Base-by-base conservation (phyloP, 2,113 vertebrate genomes). In the Rhodinocichla rosea region DNA sequence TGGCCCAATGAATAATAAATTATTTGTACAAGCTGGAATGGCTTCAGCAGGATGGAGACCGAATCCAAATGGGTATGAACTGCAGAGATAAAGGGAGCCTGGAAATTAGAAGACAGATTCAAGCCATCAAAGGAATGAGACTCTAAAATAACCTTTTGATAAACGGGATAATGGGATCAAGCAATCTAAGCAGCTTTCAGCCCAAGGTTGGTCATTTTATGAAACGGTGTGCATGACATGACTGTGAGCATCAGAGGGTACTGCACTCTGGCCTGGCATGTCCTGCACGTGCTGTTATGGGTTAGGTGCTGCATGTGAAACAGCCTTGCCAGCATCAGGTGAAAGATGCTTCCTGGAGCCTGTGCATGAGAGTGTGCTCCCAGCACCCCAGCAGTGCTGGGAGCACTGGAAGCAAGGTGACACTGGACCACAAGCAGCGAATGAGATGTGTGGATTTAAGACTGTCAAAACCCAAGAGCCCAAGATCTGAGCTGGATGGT, bases 111-210 rank as follows among this genome's bases (percentile, higher is more conserved):
- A 89, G 92, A 90, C 52, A 74, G 64, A 93, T 86, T 93, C 83
- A 83, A 90, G 60, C 68, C 83, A 92, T 94, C 92, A 94, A 32
- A 95, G 71, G 76, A 93, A 92, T 90, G 86, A 83, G 76, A 81
- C 76, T 95, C 64, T 92, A 67, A 95, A 96, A 88, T 92, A 93
- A 83, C 89, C 83, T 93, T 96, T 94, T n/a, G 57, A 74, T 92
- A 93, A 96, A 93, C 0, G 10, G 42, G 68, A 89, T 94, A 94
- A 93, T 92, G 76, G 80, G 91, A 88, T 94, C 92, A 93, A 96
- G 76, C 79, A 93, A 83, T 88, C 86, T 86, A 90, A 92, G 90
- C 60, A 90, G 92, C 64, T 96, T 92, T 90, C 49, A 14, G 79
- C 32, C 4, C 9, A 81, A 92, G 90, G 86, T 53, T 96, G 92